These are phyloP conservation scores for Lophura nycthemera DNA, from an alignment of 2,113 vertebrate genomes.

Conservation along the genomic window DNA sequence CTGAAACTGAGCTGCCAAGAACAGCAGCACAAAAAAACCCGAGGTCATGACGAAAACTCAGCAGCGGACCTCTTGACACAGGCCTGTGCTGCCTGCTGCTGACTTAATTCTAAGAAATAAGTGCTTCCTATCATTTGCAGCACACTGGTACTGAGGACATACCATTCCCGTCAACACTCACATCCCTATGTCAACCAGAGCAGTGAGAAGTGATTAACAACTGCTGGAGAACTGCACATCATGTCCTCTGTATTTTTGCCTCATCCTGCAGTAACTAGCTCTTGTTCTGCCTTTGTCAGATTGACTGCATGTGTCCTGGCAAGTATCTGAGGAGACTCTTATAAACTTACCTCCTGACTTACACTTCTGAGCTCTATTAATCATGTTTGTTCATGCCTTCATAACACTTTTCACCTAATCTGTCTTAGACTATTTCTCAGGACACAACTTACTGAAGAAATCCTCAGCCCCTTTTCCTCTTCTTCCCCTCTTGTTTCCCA, in stretches of 20 bases:
- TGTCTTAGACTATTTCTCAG: not conserved
- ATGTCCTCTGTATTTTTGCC: not conserved
- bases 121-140: not conserved
- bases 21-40: not conserved
- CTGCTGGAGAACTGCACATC: not conserved
- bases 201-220: not conserved
- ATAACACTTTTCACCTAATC: not conserved
- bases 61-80: not conserved
- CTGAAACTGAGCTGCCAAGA: not conserved
- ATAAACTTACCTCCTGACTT: not conserved
- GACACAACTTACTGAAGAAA: not conserved
- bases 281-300: not conserved
- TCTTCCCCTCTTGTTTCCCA: not conserved
- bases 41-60: not conserved
- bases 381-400: not conserved
- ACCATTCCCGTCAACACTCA: not conserved
- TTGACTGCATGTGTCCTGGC: not conserved
- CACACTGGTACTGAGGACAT: not conserved
- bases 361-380: not conserved
- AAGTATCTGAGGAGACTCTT: not conserved
- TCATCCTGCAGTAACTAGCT: not conserved
- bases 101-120: slow-evolving; percentile 14
- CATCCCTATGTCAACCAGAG: not conserved
- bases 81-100: not conserved
- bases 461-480: not conserved